These are phyloP conservation scores for Noctuana brunneofusca DNA, from an alignment of 2,888 invertebrate genomes.

Conservation along the genomic window DNA sequence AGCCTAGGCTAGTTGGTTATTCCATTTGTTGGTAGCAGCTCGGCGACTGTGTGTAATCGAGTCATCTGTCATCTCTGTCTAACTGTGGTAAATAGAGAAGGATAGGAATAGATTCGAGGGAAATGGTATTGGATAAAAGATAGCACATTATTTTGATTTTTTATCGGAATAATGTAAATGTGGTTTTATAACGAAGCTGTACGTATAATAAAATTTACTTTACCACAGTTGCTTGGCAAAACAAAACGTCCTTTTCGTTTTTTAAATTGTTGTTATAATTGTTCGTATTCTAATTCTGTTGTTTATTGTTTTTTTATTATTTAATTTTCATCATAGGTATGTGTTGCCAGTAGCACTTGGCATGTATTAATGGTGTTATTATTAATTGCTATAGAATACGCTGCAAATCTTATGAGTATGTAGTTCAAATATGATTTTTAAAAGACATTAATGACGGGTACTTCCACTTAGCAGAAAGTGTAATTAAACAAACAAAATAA, in stretches of 20 bases:
- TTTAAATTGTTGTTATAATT: constrained; percentile 41
- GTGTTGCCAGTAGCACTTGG: constrained; percentile 44
- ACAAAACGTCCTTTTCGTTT: constrained; percentile 20
- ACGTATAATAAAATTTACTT: background rate
- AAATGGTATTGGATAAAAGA: constrained; percentile 1
- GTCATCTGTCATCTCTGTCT: constrained; percentile 23
- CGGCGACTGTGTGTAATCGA: constrained; percentile 24
- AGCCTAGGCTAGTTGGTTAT: constrained; percentile 27
- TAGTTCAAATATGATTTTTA: constrained; percentile 44
- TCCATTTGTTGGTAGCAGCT: constrained; percentile 8
- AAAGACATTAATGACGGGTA: constrained; percentile 54
- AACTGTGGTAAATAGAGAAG: constrained; percentile 17
- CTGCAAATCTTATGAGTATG: constrained; percentile 61
- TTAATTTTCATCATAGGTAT: constrained; percentile 41
- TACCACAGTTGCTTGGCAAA: constrained; percentile 10
- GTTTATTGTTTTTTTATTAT: constrained; percentile 46
- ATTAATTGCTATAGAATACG: constrained; percentile 38
- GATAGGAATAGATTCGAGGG: constrained; percentile 10
- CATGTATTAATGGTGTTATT: constrained; percentile 32
- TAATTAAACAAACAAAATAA: constrained; percentile 4
- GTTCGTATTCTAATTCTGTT: constrained; percentile 59
- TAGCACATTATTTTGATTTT: background rate
- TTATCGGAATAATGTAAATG: constrained; percentile 5
- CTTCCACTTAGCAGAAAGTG: constrained; percentile 43
- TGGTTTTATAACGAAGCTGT: background rate